Percentiles rank a stretch among this genome's conserved stretches.
These are phyloP conservation scores for Gadus chalcogrammus DNA, from an alignment of 2,113 vertebrate species.

Conservation along the genomic window DNA sequence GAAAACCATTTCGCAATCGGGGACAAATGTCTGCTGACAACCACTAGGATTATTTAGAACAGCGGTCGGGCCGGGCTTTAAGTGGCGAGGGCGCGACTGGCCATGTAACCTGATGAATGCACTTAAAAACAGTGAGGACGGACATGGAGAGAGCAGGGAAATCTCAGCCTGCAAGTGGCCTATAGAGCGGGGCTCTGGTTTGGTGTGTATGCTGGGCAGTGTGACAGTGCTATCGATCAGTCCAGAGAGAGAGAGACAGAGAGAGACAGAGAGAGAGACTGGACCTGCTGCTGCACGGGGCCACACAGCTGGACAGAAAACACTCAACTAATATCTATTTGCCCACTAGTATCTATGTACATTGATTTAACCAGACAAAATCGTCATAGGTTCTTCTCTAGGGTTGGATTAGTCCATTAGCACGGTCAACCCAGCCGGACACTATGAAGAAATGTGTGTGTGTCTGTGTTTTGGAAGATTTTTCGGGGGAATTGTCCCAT, in stretches of 20 bases:
- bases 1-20: slow-evolving; percentile 45
- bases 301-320: too few relatives aligned
- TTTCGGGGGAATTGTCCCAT: slow-evolving; percentile 8
- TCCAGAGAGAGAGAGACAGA: neutral
- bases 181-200: too few relatives aligned
- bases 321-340: too few relatives aligned
- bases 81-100: slow-evolving; percentile 42
- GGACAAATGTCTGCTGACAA: slow-evolving; percentile 52
- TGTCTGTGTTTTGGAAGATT: neutral
- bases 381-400: too few relatives aligned
- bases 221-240: too few relatives aligned
- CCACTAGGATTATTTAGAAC: slow-evolving; percentile 55
- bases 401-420: too few relatives aligned
- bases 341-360: too few relatives aligned
- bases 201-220: too few relatives aligned
- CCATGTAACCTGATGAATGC: slow-evolving; percentile 70
- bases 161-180: slow-evolving; percentile 53
- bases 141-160: slow-evolving; percentile 45
- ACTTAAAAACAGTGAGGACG: slow-evolving; percentile 68
- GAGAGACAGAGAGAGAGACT: neutral
- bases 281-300: slow-evolving; percentile 9
- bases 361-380: too few relatives aligned
- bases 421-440: neutral
- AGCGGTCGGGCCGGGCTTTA: slow-evolving; percentile 52
- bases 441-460: neutral